A percentile compares a stretch with the other conserved stretches of the same genome.
These are phyloP conservation scores for Prionace glauca DNA, from an alignment of 2,797 vertebrate genomes.

Conservation along the genomic window DNA sequence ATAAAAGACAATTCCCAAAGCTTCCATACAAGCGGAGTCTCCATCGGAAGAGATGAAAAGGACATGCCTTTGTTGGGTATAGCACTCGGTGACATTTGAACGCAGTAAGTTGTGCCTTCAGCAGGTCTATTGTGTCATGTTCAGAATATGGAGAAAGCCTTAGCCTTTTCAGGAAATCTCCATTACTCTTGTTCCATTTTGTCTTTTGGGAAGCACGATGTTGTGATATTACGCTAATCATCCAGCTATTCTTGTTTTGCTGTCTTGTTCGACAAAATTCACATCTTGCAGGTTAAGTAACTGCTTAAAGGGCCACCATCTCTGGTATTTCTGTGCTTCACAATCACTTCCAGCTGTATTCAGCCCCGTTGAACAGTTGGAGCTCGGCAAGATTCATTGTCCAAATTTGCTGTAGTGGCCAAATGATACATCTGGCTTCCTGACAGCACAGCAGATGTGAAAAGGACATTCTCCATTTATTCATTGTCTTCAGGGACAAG, in stretches of 20 bases:
- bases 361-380: not conserved
- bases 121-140: not conserved
- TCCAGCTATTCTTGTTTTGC: not conserved
- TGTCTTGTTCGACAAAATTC: not conserved
- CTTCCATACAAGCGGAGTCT: too few relatives aligned
- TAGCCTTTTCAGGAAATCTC: not conserved
- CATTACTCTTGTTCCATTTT: not conserved
- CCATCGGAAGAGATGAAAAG: too few relatives aligned
- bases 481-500: not conserved
- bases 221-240: not conserved
- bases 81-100: not conserved
- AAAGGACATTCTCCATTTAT: conserved; percentile 16
- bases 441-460: not conserved
- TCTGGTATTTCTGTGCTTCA: not conserved
- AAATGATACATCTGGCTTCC: conserved; percentile 1
- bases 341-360: conserved; percentile 6
- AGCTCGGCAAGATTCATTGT: not conserved
- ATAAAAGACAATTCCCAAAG: too few relatives aligned
- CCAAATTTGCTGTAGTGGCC: not conserved
- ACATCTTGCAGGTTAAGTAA: conserved; percentile 10
- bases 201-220: not conserved
- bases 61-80: too few relatives aligned
- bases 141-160: not conserved
- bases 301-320: not conserved
- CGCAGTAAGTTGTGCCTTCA: not conserved